Base-by-base conservation (phyloP, 2,888 invertebrate species). In the Drosophila greeni region DNA sequence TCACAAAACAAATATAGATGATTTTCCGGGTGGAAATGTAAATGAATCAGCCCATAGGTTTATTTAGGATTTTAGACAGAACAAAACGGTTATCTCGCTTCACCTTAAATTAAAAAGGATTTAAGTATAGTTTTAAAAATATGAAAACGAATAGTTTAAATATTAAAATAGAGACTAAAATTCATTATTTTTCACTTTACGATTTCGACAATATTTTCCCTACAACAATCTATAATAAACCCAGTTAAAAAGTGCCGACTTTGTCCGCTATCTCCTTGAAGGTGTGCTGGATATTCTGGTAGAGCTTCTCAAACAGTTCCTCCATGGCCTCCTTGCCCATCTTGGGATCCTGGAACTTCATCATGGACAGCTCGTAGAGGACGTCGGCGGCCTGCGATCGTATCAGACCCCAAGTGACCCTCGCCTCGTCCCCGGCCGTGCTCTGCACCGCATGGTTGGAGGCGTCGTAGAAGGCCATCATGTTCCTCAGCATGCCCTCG, bases 401-500 rank as follows among this genome's bases (percentile, higher is more conserved):
- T 89, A 99, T 99, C 51, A 95, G 94, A 85, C 94, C 94, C 98
- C 98, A 99, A 57, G 99, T 99, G 86, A 97, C 94, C 91, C 98
- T 98, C 91, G 97, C 97, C 89, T 99, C 99, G 45, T 96, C 95
- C 89, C 97, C 97, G 55, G 98, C 96, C 29, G 99, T 99, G 62
- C 95, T 93, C 90, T 98, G 97, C 0, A 99, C 98, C 2, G 98
- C 95, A 89, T 97, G 97, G 56, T 96, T 93, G 31, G 99, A 94
- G 93, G 97, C 93, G 88, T 98, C 98, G 90, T 98, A 98, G 91
- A 99, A 97, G 58, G 95, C 91, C 87, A 99, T 97, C 91, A 99
- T 98, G 91, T 99, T 99, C 88, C 92, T 93, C 86, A 99, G 90
- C 99, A 99, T 99, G 77, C 97, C 98, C 61, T 97, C 96, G 1